Base-by-base conservation (phyloP, 2,888 invertebrate species). In the Pardosa pseudoannulata region DNA sequence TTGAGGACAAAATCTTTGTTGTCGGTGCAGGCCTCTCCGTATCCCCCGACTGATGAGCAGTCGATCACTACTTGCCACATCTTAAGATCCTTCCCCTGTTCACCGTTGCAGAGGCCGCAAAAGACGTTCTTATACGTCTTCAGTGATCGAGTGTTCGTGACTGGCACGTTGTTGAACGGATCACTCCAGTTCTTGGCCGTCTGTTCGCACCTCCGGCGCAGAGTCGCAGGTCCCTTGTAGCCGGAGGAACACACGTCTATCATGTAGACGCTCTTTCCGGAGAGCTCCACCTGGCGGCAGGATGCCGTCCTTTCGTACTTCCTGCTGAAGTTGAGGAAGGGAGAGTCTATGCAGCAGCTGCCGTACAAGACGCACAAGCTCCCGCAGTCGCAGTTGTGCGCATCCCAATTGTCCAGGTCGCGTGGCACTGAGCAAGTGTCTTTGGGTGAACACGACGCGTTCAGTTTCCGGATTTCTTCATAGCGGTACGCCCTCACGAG, bases 331-430 rank as follows among this genome's bases (percentile, higher is more conserved):
- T 75, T 74, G 19, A 87, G 41, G 36, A 76, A 75, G 0, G 71
- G 87, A 0, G 87, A 79, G 31, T 87, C 87, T n/a, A 87, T 70
- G 75, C 87, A 87, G 29, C 87, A 87, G 2, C 73, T 83, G 73
- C 79, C 71, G 46, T 82, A 82, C n/a, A 79, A 50, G 1, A 70
- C 74, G n/a, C 87, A 87, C 2, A 78, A 68, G 29, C 56, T 64
- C 56, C 79, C 65, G 56, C 87, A 87, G 56, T 87, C 79, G 19
- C 87, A 87, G 79, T 82, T 81, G 31, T 74, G 73, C 19, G 28
- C 27, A 23, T 78, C 73, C 0, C 74, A 39, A 16, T 79, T 67
- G 29, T 87, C 80, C 19, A 80, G 31, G 28, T 79, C 79, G 11
- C 80, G 28, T 1, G 87, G 87, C 1, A 72, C 23, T 7, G 80